Conservation (phyloP, 35 echinoderm and acorn worm genomes). For the Heliocidaris tuberculata region DNA sequence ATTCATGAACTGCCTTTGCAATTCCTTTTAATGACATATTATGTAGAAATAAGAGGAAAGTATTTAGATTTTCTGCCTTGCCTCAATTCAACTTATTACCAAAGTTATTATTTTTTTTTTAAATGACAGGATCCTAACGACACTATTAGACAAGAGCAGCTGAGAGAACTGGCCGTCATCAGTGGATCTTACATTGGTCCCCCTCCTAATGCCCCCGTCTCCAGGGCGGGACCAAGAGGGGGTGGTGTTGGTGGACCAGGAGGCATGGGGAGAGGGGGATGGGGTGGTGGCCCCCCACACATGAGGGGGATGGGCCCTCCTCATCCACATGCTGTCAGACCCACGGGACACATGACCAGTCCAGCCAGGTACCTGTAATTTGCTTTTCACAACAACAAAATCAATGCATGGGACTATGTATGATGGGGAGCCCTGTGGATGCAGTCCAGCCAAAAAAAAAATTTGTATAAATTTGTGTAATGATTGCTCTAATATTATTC, state of each 20-base stretch:
- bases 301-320: slow-evolving; percentile 35
- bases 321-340: background rate
- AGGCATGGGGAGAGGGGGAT: slow-evolving; percentile 40
- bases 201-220: background rate
- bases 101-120: background rate
- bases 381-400: background rate
- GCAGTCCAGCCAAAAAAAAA: too few species aligned
- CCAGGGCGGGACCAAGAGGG: slow-evolving; percentile 42
- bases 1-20: too few species aligned
- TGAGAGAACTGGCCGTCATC: slow-evolving; percentile 57
- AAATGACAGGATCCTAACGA: slow-evolving; percentile 60
- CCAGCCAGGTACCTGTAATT: slow-evolving; percentile 3
- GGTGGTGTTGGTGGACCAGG: slow-evolving; percentile 19
- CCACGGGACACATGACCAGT: slow-evolving; percentile 9
- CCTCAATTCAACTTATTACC: too few species aligned
- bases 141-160: slow-evolving; percentile 59
- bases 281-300: slow-evolving; percentile 1
- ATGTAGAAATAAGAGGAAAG: too few species aligned
- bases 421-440: too few species aligned
- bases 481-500: too few species aligned
- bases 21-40: too few species aligned
- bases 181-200: slow-evolving; percentile 53
- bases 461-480: too few species aligned
- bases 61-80: too few species aligned
- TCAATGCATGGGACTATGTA: background rate